Evolutionary conservation across 2,888 invertebrate species (phyloP), one percentile per base, ranked within the genome.

Genomic region (Apeira syringaria): DNA sequence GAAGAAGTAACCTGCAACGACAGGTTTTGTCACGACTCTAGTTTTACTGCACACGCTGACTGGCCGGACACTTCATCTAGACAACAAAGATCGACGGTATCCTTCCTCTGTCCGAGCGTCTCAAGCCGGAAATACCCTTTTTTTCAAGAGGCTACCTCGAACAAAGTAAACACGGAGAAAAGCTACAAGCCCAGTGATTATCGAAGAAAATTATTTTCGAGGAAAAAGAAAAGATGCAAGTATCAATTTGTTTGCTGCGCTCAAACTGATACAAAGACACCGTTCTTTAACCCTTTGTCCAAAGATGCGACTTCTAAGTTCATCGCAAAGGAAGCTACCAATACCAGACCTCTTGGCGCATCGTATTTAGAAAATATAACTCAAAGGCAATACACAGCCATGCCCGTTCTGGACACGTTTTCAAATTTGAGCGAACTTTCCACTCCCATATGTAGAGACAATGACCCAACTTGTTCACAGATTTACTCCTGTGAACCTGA

Each of bases 371-470:
- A 60, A 1, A 62, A 72, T 13, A 55, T 80, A 43, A 52, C 78
- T 7, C 62, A 68, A 30, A 80, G 68, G 41, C 84, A 84, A 46
- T 81, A 81, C 53, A 59, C 59, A 26, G 24, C 64, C 70, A 5
- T 52, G 37, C 47, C 55, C 20, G 59, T 73, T 15, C 26, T 57
- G 24, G 59, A 68, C 7, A 59, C 71, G 6, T 10, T 10, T 32
- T 72, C 76, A 0, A 61, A 68, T 17, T 60, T 61, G 1, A 81
- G 81, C 44, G 52, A 74, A 10, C 73, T 79, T 49, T 79, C 84
- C 3, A 63, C 74, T 7, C 87, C 87, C 1, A 44, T 80, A 8
- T 86, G 86, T 27, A 47, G 53, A 47, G 56, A 56, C 33, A 18
- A 25, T 22, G 13, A 32, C 7, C 7, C 32, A 9, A 17, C 26